Percentiles rank a stretch among this genome's conserved stretches.
These are phyloP conservation scores for Oriolus oriolus DNA, from an alignment of 2,113 vertebrate genomes.

Conservation along the genomic window DNA sequence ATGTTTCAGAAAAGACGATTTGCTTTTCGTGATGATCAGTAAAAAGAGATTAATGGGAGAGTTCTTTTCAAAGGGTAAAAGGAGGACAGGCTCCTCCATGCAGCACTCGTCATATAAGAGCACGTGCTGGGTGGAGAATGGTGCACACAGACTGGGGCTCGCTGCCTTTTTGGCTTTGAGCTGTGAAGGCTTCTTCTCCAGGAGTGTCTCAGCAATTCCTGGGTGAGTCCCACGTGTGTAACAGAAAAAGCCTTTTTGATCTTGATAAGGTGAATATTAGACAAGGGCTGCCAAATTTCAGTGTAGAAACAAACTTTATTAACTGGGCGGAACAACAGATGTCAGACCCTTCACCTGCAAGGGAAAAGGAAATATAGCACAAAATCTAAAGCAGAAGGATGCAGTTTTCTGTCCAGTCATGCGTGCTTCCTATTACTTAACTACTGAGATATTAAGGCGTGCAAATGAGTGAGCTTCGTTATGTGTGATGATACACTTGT, in stretches of 20 bases:
- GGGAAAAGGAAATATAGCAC: background rate
- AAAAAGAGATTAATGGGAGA: background rate
- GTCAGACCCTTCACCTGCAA: background rate
- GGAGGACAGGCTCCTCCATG: background rate
- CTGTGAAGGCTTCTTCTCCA: background rate
- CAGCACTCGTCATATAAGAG: background rate
- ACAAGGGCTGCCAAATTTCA: background rate
- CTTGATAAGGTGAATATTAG: background rate
- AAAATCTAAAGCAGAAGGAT: background rate
- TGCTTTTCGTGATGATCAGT: background rate
- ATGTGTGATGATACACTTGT: background rate
- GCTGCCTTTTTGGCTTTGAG: background rate
- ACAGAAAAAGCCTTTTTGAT: background rate
- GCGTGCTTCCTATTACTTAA: background rate
- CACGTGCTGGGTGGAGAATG: background rate
- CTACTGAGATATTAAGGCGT: background rate
- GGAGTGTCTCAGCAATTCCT: background rate
- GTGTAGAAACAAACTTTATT: background rate
- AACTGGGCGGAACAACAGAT: background rate
- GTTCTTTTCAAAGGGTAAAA: background rate
- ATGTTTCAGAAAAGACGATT: background rate
- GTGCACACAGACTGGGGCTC: background rate
- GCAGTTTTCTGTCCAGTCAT: background rate
- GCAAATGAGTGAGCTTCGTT: background rate
- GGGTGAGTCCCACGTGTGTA: background rate